phyloP scores from a whole-genome alignment of 92 coral and sea anemone species.

The Heteractis magnifica region DNA sequence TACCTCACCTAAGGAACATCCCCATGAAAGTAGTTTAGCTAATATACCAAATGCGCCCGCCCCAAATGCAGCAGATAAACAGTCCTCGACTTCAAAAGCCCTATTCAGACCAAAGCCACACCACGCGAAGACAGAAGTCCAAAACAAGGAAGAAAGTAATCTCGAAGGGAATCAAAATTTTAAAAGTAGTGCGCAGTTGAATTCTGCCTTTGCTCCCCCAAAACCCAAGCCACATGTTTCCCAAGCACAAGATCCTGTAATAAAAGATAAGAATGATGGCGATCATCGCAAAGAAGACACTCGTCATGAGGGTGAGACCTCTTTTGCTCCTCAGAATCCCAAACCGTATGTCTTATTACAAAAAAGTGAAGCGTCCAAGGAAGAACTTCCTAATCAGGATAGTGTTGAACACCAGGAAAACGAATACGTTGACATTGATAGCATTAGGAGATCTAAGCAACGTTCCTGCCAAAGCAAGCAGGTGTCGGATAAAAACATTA shows the following conservation, averaged over 20 bases:
- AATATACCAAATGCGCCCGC: neutral
- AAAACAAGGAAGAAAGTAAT: neutral
- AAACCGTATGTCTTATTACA: neutral
- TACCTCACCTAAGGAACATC: neutral
- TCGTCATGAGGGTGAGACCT: neutral
- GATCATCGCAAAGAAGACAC: neutral
- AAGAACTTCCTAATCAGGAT: neutral
- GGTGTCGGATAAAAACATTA: neutral
- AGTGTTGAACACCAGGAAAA: neutral
- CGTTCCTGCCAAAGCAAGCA: neutral
- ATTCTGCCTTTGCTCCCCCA: conserved; percentile 30
- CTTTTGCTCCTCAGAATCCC: neutral
- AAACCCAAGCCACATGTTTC: conserved; percentile 15
- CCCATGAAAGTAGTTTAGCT: too few species aligned
- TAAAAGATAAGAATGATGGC: neutral
- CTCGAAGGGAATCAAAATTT: neutral
- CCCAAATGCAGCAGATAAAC: neutral
- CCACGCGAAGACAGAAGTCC: neutral
- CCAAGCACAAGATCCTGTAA: neutral
- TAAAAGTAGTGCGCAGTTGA: neutral
- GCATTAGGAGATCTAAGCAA: neutral
- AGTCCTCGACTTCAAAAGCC: neutral
- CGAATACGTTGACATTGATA: conserved; percentile 17
- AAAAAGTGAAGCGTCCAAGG: neutral
- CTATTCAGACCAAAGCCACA: neutral